These are phyloP conservation scores for Peromyscus eremicus DNA, from an alignment of 2,797 vertebrate species.

Conservation along the genomic window DNA sequence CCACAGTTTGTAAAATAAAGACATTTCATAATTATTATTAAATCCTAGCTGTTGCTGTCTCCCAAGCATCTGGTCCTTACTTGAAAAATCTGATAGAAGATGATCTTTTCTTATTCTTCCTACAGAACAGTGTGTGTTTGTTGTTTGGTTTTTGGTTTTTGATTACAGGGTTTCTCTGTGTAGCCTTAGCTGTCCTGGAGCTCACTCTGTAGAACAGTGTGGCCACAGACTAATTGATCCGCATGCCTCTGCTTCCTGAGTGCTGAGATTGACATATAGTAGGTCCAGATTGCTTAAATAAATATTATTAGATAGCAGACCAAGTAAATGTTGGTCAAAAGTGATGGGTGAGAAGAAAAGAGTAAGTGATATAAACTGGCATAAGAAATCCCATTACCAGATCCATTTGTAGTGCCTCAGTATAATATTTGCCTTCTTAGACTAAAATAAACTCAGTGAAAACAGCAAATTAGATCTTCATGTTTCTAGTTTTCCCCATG, in stretches of 20 bases:
- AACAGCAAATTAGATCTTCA: neutral
- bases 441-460: conserved; percentile 2
- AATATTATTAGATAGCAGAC: neutral
- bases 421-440: neutral
- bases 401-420: neutral
- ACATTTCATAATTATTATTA: conserved; percentile 55
- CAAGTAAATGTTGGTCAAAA: conserved; percentile 6
- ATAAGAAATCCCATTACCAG: neutral
- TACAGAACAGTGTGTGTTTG: neutral
- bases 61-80: neutral
- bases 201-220: neutral
- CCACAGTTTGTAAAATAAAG: conserved; percentile 24
- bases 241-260: neutral
- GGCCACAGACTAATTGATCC: neutral
- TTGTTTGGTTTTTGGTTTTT: neutral
- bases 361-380: neutral
- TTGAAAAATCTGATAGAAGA: neutral
- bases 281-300: conserved; percentile 2
- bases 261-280: neutral
- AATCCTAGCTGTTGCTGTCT: conserved; percentile 11
- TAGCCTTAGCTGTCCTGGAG: neutral
- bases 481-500: neutral
- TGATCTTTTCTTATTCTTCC: neutral
- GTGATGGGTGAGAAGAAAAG: conserved; percentile 3
- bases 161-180: neutral